phyloP scores from a whole-genome alignment of 2,797 vertebrate species.

The Coregonus ussuriensis region DNA sequence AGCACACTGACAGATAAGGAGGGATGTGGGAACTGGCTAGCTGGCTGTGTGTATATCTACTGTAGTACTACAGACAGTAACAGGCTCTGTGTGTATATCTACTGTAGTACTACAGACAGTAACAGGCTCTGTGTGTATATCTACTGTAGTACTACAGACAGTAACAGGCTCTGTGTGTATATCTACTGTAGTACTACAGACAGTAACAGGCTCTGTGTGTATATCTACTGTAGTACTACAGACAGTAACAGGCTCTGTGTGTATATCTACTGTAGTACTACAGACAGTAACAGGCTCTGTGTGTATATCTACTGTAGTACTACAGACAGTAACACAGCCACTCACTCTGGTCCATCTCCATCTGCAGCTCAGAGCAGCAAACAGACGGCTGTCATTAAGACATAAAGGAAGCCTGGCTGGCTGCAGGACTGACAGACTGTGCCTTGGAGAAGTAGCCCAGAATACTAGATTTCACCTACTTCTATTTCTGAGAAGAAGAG shows the following conservation, averaged over 20 bases:
- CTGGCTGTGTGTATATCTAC: background rate
- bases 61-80: background rate
- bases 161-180: no score
- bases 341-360: no score
- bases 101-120: background rate
- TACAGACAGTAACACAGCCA: no score
- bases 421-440: background rate
- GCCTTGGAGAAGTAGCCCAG: background rate
- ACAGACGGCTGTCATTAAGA: background rate
- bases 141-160: no score
- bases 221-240: no score
- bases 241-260: no score
- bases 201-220: no score
- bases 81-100: background rate
- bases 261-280: no score
- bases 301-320: no score
- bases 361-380: background rate
- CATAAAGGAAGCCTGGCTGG: no score
- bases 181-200: no score
- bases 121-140: background rate
- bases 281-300: no score
- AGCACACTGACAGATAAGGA: background rate
- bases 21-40: background rate
- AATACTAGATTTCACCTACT: background rate
- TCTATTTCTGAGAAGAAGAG: background rate